These are phyloP conservation scores for Agrotis ipsilon DNA, from an alignment of 2,888 invertebrate genomes.

Conservation along the genomic window DNA sequence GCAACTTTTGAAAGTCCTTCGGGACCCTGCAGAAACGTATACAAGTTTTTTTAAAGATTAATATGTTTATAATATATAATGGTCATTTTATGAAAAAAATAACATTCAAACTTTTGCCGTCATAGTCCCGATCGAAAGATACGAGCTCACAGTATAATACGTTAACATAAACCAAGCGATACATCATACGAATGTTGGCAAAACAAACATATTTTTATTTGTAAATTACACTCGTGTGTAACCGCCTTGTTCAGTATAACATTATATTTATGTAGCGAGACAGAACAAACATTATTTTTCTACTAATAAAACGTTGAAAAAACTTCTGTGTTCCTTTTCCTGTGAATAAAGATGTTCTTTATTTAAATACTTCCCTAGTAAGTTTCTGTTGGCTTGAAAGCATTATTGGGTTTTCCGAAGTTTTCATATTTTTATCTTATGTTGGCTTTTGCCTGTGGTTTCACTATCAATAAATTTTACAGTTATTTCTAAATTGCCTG, in stretches of 20 bases:
- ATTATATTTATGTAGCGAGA: slow-evolving; percentile 76
- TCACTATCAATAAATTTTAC: too few relatives aligned
- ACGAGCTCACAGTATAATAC: slow-evolving; percentile 18
- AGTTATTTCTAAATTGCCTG: too few relatives aligned
- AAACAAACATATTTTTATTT: slow-evolving; percentile 79
- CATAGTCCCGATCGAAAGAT: background rate
- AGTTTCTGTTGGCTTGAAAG: slow-evolving; percentile 1
- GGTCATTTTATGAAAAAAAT: background rate
- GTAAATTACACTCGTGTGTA: slow-evolving; percentile 81
- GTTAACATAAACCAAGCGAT: slow-evolving; percentile 45
- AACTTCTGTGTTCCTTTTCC: slow-evolving; percentile 53
- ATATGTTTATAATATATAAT: too few relatives aligned
- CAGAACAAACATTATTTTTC: slow-evolving; percentile 70
- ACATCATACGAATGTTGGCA: slow-evolving; percentile 62
- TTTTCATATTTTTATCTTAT: background rate
- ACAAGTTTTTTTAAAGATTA: too few relatives aligned
- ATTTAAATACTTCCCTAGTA: slow-evolving; percentile 18
- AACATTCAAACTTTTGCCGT: background rate
- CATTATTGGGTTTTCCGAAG: background rate
- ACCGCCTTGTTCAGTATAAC: slow-evolving; percentile 50
- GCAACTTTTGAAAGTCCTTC: too few relatives aligned
- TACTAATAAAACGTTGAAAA: slow-evolving; percentile 72
- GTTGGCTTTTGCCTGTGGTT: too few relatives aligned
- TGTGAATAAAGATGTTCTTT: slow-evolving; percentile 43
- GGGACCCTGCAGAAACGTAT: too few relatives aligned